phyloP scores from a whole-genome alignment of 2,797 vertebrate genomes.

The Apodemus agrarius region DNA sequence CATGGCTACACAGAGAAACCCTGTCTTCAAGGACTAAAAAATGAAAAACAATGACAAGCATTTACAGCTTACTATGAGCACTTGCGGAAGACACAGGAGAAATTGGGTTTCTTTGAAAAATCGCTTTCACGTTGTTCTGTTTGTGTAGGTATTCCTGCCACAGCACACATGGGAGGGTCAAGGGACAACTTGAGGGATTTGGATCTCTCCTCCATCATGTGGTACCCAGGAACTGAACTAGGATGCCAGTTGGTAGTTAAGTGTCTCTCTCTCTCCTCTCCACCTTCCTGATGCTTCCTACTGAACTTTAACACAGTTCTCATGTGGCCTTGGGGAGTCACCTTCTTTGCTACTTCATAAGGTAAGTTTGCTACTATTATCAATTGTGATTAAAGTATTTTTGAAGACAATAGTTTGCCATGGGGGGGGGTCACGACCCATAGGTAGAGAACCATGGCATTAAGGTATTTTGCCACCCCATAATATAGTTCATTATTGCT shows the following conservation, averaged over 20 bases:
- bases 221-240: neutral
- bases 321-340: neutral
- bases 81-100: accelerated
- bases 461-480: neutral
- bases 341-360: neutral
- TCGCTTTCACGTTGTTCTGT: no score
- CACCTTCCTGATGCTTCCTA: neutral
- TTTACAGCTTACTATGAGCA: neutral
- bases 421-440: neutral
- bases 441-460: neutral
- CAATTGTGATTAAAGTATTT: neutral
- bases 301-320: no score
- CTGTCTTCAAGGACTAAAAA: no score
- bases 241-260: neutral
- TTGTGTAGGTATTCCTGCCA: neutral
- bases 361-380: neutral
- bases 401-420: neutral
- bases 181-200: no score
- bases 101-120: neutral
- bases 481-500: neutral
- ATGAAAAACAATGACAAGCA: neutral
- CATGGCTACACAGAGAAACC: neutral
- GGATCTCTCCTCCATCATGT: neutral
- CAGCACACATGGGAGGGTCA: neutral
- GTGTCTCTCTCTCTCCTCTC: neutral